phyloP scores from a whole-genome alignment of 2,113 vertebrate genomes.

The Oxyura jamaicensis region DNA sequence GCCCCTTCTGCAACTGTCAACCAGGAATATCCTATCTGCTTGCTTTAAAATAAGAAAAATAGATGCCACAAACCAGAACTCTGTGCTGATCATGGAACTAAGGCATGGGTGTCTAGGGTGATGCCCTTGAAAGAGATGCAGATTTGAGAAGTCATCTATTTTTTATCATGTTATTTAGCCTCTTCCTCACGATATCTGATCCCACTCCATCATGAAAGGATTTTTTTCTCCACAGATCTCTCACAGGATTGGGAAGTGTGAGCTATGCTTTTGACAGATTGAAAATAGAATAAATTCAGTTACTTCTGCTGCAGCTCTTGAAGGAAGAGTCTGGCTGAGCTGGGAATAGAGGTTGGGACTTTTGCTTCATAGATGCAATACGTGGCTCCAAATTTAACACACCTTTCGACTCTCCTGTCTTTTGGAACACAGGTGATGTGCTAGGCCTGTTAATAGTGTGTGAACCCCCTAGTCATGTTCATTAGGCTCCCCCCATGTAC shows the following conservation, averaged over 20 bases:
- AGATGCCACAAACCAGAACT: not conserved
- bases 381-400: not conserved
- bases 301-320: not conserved
- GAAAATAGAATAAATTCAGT: not conserved
- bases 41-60: not conserved
- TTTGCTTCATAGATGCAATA: not conserved
- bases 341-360: not conserved
- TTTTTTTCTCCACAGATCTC: not conserved
- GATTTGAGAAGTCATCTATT: not conserved
- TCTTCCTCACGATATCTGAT: not conserved
- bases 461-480: not conserved
- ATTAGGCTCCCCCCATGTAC: not conserved
- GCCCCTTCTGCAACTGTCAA: not conserved
- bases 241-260: not conserved
- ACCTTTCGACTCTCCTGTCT: not conserved
- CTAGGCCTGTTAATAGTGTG: not conserved
- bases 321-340: not conserved
- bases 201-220: not conserved
- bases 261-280: not conserved
- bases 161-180: not conserved
- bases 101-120: not conserved
- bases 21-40: not conserved
- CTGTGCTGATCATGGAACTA: not conserved
- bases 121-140: not conserved
- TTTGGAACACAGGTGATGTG: not conserved